Base-by-base conservation (phyloP, 2,113 vertebrate species). In the Caranx ignobilis region DNA sequence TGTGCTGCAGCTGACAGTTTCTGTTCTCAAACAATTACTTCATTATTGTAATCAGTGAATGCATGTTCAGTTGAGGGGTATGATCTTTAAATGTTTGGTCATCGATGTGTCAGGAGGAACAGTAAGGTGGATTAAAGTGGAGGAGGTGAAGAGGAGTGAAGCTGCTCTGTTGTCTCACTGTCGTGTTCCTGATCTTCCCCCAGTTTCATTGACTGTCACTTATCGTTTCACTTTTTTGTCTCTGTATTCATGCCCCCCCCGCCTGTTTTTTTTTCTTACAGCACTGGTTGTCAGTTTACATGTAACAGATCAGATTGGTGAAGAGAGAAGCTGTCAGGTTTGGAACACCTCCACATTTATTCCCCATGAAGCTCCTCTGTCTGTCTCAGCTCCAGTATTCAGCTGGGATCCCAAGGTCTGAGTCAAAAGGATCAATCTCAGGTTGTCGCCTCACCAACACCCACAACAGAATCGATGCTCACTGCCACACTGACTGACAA, bases 401-500 rank as follows among this genome's bases (percentile, higher is more conserved):
- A 34, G 8, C 19, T 0, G 39, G 21, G 47, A 67, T 64, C 11
- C 0, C 9, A 21, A 13, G 43, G 43, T 64, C 69, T 7, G 50
- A 63, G 67, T 71, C 54, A 35, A 16, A 16, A 72, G 52, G 56
- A 70, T 70, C 59, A 43, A 41, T 61, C 15, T 6, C 16, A 54
- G 11, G 45, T 50, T 3, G 13, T 21, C 18, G 2, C 43, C 3
- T 41, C n/a, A 47, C 7, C n/a, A 39, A 52, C 47, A 64, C 5
- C 74, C 4, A n/a, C 32, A 70, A 1, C 59, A n/a, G 60, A 66
- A 12, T 39, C 31, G 19, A 54, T 21, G 43, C 43, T 56, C 56
- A 11, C 19, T 16, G 32, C 16, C 41, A 21, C 3, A 31, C 11
- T 43, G 43, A 26, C 37, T 75, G 35, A 70, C 47, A 61, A 37